Evolutionary conservation across 2,888 invertebrate species (phyloP), one percentile per base, ranked within the genome.

Genomic region (Gasteruption jaculator): DNA sequence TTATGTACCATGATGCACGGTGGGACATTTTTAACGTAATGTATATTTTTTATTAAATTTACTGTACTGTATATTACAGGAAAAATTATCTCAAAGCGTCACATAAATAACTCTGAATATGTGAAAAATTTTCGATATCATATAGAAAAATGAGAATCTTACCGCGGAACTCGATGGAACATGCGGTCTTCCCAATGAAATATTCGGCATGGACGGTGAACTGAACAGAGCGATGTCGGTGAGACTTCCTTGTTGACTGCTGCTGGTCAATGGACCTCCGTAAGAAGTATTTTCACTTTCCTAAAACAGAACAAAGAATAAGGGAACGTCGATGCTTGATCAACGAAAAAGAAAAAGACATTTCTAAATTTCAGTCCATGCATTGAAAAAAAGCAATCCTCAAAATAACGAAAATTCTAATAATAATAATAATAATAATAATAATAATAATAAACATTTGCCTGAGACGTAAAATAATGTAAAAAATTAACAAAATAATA

Each of bases 161-260:
- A 73, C 73, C 53, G 70, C 61, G 31, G 70, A 65, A 43, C 62
- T 60, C 43, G 72, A 69, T 38, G 74, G 73, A 56, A 79, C 74
- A 64, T 80, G 86, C 51, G 90, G 90, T 58, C 89, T 79, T 42
- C 91, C 94, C 60, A 95, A 77, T 48, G 93, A 93, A 69, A 95
- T 95, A 77, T 95, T 95, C 63, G 95, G 95, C 86, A 95, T 85
- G 61, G 94, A 94, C 42, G 94, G 94, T 60, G 92, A 92, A 58
- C 91, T 91, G 77, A 94, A 94, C 48, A 94, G 80, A 46, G 86
- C 74, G 61, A 86, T 73, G 73, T 87, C 81, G 73, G 76, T 84
- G 73, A 75, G 85, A 75, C 74, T 87, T 73, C 76, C 82, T 66
- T 74, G 79, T 65, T 72, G 82, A 61, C 75, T 80, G 65, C 69